Base-by-base conservation (phyloP, 2,888 invertebrate species). In the Stomorhina lunata region DNA sequence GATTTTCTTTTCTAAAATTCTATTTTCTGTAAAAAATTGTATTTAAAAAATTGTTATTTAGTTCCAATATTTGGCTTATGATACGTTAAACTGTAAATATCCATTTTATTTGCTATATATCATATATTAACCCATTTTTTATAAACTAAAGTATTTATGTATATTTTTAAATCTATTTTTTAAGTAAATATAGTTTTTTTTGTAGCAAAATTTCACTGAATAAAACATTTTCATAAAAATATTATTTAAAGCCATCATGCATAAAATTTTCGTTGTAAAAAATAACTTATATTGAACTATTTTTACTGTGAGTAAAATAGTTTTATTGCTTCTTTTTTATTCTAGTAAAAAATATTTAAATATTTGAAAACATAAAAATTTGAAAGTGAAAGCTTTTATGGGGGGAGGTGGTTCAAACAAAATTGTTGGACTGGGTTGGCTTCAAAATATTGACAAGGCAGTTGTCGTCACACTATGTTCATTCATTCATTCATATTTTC, bases 191-290 rank as follows among this genome's bases (percentile, higher is more conserved):
- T 17, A 12, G 12, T 2, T 17, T 63, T 43, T 45, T 27, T 29
- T n/a, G n/a, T n/a, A n/a, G n/a, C n/a, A 15, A 55, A 55, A 20
- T 50, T 68, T 27, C 55, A 4, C 27, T 68, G 17, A 53, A 68
- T 53, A 53, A 66, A 53, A 53, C 4, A 53, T 68, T 53, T 34
- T 2, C 12, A 27, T 17, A 29, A 45, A 68, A 27, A 45, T 69
- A 29, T 34, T 61, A 72, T 59, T 72, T 61, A 27, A 59, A 50
- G 50, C 25, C 48, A 48, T 61, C 72, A 72, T 72, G 72, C 72
- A 72, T 57, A 59, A 59, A 59, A 2, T 72, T 50, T 37, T 50
- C 34, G 34, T 25, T 48, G 12, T 27, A 27, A 15, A 50, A 5
- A n/a, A 12, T 15, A 43, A 59, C 32, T 72, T 40, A 68, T 27